Conservation (phyloP, 2,113 vertebrate species). For the Sphyrna mokarran region DNA sequence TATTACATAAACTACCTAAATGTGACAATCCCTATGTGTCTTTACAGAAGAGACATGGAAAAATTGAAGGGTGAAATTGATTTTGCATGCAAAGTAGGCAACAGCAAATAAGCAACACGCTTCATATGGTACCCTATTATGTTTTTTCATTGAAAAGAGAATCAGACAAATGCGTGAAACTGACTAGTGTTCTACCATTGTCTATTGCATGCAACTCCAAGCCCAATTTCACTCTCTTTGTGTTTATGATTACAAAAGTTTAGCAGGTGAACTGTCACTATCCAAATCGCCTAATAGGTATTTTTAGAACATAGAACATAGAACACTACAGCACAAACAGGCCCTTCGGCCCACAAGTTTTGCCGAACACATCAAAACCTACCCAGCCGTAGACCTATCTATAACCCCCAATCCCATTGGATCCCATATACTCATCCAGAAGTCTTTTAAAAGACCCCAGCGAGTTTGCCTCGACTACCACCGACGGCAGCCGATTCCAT, state of each 20-base stretch:
- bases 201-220: not conserved
- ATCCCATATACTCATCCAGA: too few relatives aligned
- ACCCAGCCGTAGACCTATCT: too few relatives aligned
- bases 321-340: too few relatives aligned
- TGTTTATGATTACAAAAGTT: not conserved
- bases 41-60: not conserved
- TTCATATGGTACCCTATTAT: not conserved
- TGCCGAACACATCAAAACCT: too few relatives aligned
- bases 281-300: not conserved
- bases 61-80: not conserved
- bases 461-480: too few relatives aligned
- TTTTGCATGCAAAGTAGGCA: not conserved
- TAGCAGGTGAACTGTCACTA: not conserved
- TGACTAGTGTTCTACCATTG: not conserved
- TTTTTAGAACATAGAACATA: too few relatives aligned
- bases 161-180: not conserved
- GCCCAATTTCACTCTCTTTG: not conserved
- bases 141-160: not conserved
- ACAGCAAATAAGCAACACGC: not conserved
- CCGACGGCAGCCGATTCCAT: too few relatives aligned
- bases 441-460: too few relatives aligned
- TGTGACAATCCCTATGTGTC: not conserved
- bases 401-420: too few relatives aligned
- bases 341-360: too few relatives aligned
- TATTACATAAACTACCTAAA: not conserved